Evolutionary conservation across 2,113 vertebrate species (phyloP).

Genomic region (Corythaeola cristata): DNA sequence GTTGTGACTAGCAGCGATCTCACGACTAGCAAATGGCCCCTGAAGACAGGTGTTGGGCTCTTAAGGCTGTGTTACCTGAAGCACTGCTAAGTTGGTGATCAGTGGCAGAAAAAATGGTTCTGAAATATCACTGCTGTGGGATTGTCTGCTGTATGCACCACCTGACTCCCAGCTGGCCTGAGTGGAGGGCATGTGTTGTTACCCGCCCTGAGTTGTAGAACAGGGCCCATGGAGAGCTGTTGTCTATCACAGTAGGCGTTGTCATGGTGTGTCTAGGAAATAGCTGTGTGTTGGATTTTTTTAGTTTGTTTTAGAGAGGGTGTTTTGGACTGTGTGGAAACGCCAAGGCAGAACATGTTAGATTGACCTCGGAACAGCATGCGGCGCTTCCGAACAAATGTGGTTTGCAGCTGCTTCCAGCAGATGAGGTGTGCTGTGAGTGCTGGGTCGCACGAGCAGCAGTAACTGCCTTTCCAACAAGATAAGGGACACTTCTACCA

Average conservation of each 20-base stretch:
- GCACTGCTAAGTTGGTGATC: background rate
- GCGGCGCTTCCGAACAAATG: background rate
- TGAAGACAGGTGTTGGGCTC: background rate
- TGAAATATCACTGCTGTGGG: background rate
- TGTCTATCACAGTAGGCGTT: background rate
- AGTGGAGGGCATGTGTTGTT: background rate
- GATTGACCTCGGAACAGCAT: background rate
- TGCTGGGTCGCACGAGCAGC: accelerated
- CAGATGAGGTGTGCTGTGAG: accelerated
- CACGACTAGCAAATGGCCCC: accelerated
- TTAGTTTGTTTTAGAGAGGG: background rate
- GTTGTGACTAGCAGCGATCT: background rate
- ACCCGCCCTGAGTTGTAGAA: background rate
- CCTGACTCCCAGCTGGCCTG: background rate
- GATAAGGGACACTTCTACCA: too few species aligned
- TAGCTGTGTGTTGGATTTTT: accelerated
- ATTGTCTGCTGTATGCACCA: background rate
- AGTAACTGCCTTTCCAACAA: background rate
- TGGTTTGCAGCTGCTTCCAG: background rate
- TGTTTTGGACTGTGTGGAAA: background rate
- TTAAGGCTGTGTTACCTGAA: background rate
- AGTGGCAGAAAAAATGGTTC: background rate
- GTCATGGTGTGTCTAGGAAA: accelerated
- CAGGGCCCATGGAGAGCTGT: background rate
- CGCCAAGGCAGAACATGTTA: background rate